A percentile compares a stretch with the other conserved stretches of the same genome.
Evolutionary conservation across 2,797 vertebrate species (phyloP).

Genomic region (Caiman crocodilus): DNA sequence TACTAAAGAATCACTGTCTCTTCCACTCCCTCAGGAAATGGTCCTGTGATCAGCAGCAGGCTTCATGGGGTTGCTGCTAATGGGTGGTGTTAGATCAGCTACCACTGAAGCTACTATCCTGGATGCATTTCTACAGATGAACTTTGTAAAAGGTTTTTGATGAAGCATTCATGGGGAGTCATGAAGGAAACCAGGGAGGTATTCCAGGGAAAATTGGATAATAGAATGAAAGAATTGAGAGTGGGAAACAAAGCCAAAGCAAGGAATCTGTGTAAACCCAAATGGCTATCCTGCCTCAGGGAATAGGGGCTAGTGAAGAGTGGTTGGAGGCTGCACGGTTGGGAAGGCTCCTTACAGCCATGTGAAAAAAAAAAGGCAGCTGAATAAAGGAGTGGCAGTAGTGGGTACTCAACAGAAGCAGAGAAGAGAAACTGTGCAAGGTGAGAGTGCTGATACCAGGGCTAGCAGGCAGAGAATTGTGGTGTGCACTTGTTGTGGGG

Average conservation of each 20-base stretch:
- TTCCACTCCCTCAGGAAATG: background rate
- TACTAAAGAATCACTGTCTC: background rate
- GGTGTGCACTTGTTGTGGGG: background rate
- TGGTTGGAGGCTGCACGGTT: no score
- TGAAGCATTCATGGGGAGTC: fast-evolving
- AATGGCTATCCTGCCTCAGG: background rate
- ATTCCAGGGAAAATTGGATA: background rate
- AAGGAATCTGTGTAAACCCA: background rate
- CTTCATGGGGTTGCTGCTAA: background rate
- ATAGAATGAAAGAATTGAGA: background rate
- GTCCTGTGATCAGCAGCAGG: background rate
- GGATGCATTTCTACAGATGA: background rate
- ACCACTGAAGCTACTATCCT: background rate
- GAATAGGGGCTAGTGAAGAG: background rate
- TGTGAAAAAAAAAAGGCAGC: background rate
- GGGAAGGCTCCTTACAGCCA: background rate
- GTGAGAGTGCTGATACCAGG: background rate
- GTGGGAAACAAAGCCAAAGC: background rate
- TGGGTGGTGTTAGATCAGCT: background rate
- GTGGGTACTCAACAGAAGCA: background rate
- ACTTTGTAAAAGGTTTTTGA: background rate
- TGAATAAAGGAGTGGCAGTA: background rate
- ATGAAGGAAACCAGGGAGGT: background rate
- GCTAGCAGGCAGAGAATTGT: no score
- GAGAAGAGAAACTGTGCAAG: background rate